Evolutionary conservation across 2,888 invertebrate genomes (phyloP).

Genomic region (Limnephilus auricula): DNA sequence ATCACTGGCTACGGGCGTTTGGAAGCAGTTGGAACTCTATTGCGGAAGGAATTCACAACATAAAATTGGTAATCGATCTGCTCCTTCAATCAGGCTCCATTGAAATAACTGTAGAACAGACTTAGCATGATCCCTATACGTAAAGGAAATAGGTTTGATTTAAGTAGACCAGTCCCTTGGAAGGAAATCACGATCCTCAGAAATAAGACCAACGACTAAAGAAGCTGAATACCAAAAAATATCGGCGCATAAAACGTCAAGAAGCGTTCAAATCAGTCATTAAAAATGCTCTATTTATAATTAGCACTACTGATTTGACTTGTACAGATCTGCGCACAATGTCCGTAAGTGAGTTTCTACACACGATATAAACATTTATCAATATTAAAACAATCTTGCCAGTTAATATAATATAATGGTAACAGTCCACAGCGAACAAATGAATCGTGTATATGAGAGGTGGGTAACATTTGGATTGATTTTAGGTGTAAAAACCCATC

Average conservation of each 20-base stretch:
- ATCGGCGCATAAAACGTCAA: too few species aligned
- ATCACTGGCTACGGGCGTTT: too few species aligned
- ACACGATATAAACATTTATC: not conserved
- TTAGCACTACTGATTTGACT: not conserved
- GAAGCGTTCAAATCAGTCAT: not conserved
- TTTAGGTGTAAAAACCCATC: not conserved
- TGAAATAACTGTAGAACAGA: too few species aligned
- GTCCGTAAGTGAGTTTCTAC: not conserved
- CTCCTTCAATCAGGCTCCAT: too few species aligned
- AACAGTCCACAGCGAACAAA: conserved; percentile 41
- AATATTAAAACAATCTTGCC: conserved; percentile 40
- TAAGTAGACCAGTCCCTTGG: too few species aligned
- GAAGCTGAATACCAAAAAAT: not conserved
- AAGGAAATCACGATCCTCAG: too few species aligned
- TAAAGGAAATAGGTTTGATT: too few species aligned
- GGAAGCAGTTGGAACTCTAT: too few species aligned
- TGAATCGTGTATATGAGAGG: conserved; percentile 40
- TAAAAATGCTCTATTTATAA: not conserved
- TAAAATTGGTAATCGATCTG: too few species aligned
- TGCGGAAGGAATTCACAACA: too few species aligned
- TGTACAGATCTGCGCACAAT: not conserved
- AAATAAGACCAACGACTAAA: too few species aligned
- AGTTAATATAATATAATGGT: conserved; percentile 42
- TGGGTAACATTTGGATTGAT: not conserved
- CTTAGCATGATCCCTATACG: too few species aligned